Conservation (phyloP, 2,113 vertebrate genomes). For the Grus americana region DNA sequence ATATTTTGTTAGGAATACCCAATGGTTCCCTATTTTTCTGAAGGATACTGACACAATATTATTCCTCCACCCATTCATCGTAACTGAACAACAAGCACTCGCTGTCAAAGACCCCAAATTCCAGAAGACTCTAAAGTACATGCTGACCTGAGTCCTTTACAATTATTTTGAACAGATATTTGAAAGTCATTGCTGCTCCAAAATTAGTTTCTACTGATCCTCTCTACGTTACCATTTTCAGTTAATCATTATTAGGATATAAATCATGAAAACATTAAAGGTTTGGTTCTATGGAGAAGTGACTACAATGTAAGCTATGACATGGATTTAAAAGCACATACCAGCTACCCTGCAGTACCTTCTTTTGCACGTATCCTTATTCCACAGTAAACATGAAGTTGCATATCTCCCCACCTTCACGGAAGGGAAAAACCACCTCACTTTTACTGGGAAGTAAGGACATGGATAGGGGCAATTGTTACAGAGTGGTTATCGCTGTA, state of each 20-base stretch:
- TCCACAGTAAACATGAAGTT: not conserved
- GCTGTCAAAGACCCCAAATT: not conserved
- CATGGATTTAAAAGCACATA: not conserved
- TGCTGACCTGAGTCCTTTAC: not conserved
- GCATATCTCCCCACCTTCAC: not conserved
- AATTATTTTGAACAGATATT: not conserved
- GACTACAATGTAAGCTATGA: not conserved
- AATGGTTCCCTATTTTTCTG: not conserved
- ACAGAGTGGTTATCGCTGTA: not conserved
- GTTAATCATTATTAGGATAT: not conserved
- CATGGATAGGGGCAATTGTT: not conserved
- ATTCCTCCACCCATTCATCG: not conserved
- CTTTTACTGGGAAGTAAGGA: not conserved
- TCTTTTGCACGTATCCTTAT: not conserved
- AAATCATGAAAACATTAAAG: not conserved
- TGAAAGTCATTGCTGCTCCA: not conserved
- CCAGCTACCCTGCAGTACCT: not conserved
- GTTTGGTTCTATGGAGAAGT: not conserved
- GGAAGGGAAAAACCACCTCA: not conserved
- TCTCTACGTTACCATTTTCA: not conserved
- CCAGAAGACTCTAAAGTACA: not conserved
- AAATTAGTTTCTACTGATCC: not conserved
- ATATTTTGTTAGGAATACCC: not conserved
- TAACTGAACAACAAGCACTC: not conserved
- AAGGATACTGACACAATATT: not conserved